Percentiles rank a stretch among this genome's conserved stretches.
phyloP scores from a whole-genome alignment of 1,140 invertebrate species.

The Colletes latitarsis region DNA sequence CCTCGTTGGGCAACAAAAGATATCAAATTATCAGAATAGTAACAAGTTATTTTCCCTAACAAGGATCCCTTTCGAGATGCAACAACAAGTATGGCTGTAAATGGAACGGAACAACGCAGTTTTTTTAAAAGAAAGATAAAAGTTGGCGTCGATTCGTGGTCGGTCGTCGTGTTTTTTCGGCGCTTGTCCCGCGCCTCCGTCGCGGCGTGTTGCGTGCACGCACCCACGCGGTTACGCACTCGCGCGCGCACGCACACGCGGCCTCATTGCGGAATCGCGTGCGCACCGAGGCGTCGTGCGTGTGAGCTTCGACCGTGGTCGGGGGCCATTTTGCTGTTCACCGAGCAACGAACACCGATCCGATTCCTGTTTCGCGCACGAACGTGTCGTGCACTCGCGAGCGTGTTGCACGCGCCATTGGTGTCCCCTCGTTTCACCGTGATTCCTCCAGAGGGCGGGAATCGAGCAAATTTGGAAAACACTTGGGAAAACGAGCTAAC shows the following conservation, averaged over 20 bases:
- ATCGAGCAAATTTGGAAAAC: neutral
- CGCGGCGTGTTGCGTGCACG: slow-evolving; percentile 44
- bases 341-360: slow-evolving; percentile 56
- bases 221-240: neutral
- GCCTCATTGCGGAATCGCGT: slow-evolving; percentile 72
- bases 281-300: slow-evolving; percentile 63
- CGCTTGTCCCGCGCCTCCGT: slow-evolving; percentile 20
- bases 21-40: too few relatives aligned
- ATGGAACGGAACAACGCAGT: neutral
- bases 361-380: slow-evolving; percentile 55
- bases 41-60: too few relatives aligned
- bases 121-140: neutral
- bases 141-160: neutral
- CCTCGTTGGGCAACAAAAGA: too few relatives aligned
- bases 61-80: too few relatives aligned
- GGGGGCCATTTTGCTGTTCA: slow-evolving; percentile 76
- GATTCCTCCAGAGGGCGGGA: too few relatives aligned
- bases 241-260: slow-evolving; percentile 29
- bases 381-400: slow-evolving; percentile 40
- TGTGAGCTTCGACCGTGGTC: slow-evolving; percentile 55
- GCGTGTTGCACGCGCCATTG: slow-evolving; percentile 40
- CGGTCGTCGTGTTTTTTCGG: neutral
- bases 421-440: neutral
- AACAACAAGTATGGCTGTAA: neutral
- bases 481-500: too few relatives aligned